Evolutionary conservation across 2,888 invertebrate species (phyloP), one percentile per base, ranked within the genome.

Genomic region (Notodonta dromedarius): DNA sequence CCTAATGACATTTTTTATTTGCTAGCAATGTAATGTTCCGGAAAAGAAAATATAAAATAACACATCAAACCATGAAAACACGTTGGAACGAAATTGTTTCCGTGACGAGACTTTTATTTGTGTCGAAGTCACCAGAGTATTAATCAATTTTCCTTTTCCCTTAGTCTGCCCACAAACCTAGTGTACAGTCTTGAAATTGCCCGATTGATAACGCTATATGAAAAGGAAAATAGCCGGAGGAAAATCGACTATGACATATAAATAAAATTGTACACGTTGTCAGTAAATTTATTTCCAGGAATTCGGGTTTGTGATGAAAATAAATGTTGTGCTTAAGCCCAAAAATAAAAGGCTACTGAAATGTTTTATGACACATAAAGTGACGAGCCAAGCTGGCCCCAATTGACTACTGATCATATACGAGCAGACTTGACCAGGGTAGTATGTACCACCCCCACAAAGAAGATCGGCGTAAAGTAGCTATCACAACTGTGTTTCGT

Each of bases 101-200:
- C 60, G 46, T 42, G 61, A 65, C 65, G 56, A 74, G 70, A 70
- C 74, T 69, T 64, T 72, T 70, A 76, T 76, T 76, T 76, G 74
- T 66, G 14, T 51, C 51, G 57, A 65, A 71, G 60, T 62, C 76
- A 67, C 77, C n/a, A 42, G 77, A 67, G 77, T 65, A 67, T 70
- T 69, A 74, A 76, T 70, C 72, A 77, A 74, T 76, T 77, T 76
- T 65, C 70, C 69, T 74, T 76, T 75, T 75, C 67, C 58, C 54
- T 57, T 60, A 57, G 62, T 61, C 57, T 62, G 63, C 67, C 65
- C 69, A 67, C 76, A 56, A 59, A 66, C 61, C 74, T 71, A 62
- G 61, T 56, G 65, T 71, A 67, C 62, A 69, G 58, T 58, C 7
- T 63, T 58, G 60, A 66, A 73, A 65, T 71, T 74, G 66, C 53